Conservation (phyloP, 2,888 invertebrate genomes). For the Agonopterix alstromeriana region DNA sequence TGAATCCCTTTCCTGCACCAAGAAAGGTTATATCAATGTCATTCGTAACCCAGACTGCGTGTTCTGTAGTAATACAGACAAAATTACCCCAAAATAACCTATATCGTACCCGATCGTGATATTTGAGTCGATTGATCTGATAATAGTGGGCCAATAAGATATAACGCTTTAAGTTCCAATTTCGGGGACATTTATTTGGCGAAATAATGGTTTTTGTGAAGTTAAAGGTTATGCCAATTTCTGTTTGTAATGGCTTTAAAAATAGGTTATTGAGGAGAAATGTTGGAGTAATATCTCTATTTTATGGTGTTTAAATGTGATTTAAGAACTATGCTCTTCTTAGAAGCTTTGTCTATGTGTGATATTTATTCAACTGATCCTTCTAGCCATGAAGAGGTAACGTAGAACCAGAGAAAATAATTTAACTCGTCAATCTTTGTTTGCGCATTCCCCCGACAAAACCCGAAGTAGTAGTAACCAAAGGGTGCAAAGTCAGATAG, state of each 20-base stretch:
- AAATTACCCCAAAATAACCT: constrained; percentile 1
- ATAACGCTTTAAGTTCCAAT: constrained; percentile 15
- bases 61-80: constrained; percentile 1
- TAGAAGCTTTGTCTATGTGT: no score
- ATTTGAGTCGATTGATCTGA: constrained; percentile 15
- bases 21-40: background rate
- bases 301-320: no score
- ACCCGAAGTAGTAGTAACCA: no score
- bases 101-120: constrained; percentile 13
- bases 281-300: background rate
- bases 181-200: constrained; percentile 12
- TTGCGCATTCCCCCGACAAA: no score
- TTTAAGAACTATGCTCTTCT: no score
- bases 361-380: no score
- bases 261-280: no score
- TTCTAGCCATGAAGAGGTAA: no score
- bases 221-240: background rate
- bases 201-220: constrained; percentile 1
- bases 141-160: constrained; percentile 17
- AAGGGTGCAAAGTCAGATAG: no score
- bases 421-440: no score
- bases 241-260: background rate
- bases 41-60: constrained; percentile 2
- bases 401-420: no score
- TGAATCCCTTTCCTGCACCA: no score